Evolutionary conservation across 2,797 vertebrate genomes (phyloP), one percentile per base, ranked within the genome.

Genomic region (Halcyon badia): DNA sequence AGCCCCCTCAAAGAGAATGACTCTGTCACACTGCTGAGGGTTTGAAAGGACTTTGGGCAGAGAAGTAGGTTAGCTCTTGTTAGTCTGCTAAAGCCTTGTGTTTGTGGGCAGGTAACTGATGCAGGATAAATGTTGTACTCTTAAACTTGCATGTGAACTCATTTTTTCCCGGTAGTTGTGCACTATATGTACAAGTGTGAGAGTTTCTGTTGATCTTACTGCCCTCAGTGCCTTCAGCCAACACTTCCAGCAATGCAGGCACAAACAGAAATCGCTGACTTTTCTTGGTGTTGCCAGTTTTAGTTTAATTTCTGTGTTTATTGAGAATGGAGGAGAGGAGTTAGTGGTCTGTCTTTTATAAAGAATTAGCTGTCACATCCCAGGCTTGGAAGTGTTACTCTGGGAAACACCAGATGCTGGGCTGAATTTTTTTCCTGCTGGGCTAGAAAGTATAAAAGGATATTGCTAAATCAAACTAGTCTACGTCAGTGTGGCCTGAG

Each of bases 251-350:
- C 39, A 72, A 31, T 90, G 33, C 72, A 57, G 81, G 46, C 78
- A 39, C 48, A 64, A 83, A 60, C 65, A 60, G 83, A 91, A 95
- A 72, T 73, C 57, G 77, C 84, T 94, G 58, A 73, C 41, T 87
- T 49, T 4, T 10, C 13, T 30, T 89, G 56, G 7, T 96, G 62
- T 71, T 78, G 24, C 31, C 89, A 52, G 10, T 77, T 96, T 94
- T 48, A 87, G 48, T 87, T 94, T 71, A 79, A 91, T 96, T 89
- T 83, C 57, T 90, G 20, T 14, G 10, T 92, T 93, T 94, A 39
- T 80, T 71, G 86, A 76, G 9, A 83, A 75, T 5, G 28, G 64
- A 95, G 73, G 17, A 68, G 73, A 46, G 75, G 70, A 51, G 14
- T 78, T 88, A 75, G 14, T 90, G 49, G 24, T 44, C 78, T 9